Percentiles rank a stretch among this genome's conserved stretches.
Evolutionary conservation across 2,113 vertebrate species (phyloP).

Genomic region (Falco punctatus): DNA sequence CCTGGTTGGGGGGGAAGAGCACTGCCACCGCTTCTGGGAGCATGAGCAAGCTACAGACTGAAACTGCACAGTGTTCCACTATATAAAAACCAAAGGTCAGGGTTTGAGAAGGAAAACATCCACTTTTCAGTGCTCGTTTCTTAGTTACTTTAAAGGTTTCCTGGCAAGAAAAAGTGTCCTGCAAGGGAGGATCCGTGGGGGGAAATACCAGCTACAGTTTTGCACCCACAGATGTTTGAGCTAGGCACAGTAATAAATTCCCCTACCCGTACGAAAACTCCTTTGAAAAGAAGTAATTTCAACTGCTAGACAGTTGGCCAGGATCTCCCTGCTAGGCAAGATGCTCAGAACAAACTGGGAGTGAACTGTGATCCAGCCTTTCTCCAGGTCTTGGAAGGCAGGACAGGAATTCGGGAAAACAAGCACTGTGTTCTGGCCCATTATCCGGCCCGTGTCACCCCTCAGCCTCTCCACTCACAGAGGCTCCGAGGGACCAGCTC

Average conservation of each 20-base stretch:
- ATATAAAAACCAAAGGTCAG: not conserved
- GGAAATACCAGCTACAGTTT: not conserved
- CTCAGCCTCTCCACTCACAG: not conserved
- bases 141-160: not conserved
- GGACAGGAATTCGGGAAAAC: not conserved
- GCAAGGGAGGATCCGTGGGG: not conserved
- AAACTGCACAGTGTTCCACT: not conserved
- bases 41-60: not conserved
- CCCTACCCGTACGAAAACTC: not conserved
- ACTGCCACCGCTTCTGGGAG: not conserved
- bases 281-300: not conserved
- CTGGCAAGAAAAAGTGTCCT: not conserved
- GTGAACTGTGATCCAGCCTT: not conserved
- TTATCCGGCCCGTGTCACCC: not conserved
- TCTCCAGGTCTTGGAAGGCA: not conserved
- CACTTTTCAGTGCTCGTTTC: not conserved
- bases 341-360: not conserved
- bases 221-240: not conserved
- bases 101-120: not conserved
- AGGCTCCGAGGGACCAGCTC: not conserved
- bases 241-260: rapidly evolving
- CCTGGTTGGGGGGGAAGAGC: not conserved
- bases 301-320: not conserved
- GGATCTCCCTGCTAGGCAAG: not conserved
- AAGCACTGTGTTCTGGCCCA: not conserved